phyloP scores from a whole-genome alignment of 2,113 vertebrate species.

The Okapia johnstoni region DNA sequence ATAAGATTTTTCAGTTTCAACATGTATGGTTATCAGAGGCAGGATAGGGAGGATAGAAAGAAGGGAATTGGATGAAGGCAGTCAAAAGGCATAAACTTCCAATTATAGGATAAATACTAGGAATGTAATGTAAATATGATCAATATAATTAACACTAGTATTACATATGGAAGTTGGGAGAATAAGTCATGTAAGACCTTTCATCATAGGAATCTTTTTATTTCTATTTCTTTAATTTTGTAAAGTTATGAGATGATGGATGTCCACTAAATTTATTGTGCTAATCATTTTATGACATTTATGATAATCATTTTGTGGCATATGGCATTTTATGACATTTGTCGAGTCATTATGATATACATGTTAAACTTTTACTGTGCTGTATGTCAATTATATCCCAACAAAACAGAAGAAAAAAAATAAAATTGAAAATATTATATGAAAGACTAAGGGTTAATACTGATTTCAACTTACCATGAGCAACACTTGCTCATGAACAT shows the following conservation, averaged over 20 bases:
- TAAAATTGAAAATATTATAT: not conserved
- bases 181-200: not conserved
- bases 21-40: not conserved
- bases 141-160: not conserved
- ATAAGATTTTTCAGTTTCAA: not conserved
- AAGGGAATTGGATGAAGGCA: not conserved
- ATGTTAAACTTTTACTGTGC: not conserved
- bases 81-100: not conserved
- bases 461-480: not conserved
- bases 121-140: not conserved
- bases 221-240: not conserved
- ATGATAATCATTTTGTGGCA: not conserved
- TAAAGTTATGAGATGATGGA: not conserved
- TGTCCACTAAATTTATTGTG: not conserved
- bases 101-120: not conserved
- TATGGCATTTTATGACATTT: not conserved
- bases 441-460: not conserved
- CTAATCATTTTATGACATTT: not conserved
- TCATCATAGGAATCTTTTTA: not conserved
- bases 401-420: not conserved
- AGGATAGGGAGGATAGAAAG: not conserved
- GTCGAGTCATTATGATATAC: not conserved
- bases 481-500: not conserved
- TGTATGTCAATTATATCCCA: not conserved
- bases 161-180: not conserved